phyloP scores from a whole-genome alignment of 1,140 invertebrate genomes.

The Caenorhabditis remanei region DNA sequence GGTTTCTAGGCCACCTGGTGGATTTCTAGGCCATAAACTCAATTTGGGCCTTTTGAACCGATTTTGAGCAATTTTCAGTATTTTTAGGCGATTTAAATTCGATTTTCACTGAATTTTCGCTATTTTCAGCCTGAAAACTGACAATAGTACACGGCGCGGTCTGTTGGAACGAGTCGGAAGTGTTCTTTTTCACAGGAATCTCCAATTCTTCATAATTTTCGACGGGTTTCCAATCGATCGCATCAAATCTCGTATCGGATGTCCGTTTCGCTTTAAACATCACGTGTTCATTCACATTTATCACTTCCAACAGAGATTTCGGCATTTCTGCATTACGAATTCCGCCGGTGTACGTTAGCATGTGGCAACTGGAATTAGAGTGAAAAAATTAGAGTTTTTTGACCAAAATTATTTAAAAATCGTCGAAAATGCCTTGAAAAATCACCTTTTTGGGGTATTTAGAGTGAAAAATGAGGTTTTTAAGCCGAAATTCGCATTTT shows the following conservation, averaged over 20 bases:
- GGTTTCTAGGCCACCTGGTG: background rate
- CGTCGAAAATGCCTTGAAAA: too few species aligned
- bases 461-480: too few species aligned
- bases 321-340: background rate
- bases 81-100: background rate
- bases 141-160: background rate
- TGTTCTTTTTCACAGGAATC: too few species aligned
- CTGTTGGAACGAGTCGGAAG: background rate
- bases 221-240: background rate
- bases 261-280: background rate
- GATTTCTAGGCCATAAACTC: background rate
- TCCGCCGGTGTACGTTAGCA: conserved; percentile 11
- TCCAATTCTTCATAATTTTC: background rate
- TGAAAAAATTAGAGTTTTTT: background rate
- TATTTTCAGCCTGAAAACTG: background rate
- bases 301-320: background rate
- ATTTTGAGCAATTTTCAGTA: background rate
- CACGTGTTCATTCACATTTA: background rate
- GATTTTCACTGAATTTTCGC: background rate
- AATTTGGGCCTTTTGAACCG: too few species aligned
- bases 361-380: background rate
- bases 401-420: background rate
- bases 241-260: background rate
- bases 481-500: too few species aligned
- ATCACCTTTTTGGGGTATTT: too few species aligned